These are phyloP conservation scores for Rhinopomastus cyanomelas DNA, from an alignment of 2,113 vertebrate species.

Conservation along the genomic window DNA sequence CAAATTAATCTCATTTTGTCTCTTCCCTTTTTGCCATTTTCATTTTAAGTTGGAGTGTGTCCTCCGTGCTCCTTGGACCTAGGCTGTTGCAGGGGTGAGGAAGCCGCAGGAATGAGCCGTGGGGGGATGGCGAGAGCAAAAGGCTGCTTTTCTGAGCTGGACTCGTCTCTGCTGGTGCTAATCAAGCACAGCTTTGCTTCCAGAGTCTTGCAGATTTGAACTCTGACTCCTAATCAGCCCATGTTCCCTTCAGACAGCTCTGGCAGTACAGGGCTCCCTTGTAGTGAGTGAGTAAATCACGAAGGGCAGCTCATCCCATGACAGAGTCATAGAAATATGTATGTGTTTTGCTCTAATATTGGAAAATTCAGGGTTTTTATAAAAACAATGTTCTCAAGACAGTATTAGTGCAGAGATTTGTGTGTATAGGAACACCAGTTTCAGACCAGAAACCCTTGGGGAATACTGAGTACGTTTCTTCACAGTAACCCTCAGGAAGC, in stretches of 20 bases:
- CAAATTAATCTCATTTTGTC: background rate
- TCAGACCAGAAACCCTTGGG: background rate
- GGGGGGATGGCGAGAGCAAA: background rate
- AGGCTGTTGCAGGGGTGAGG: background rate
- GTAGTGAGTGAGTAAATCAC: background rate
- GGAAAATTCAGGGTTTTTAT: background rate
- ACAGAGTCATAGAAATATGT: background rate
- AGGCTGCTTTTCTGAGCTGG: background rate
- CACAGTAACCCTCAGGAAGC: background rate
- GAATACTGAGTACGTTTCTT: background rate
- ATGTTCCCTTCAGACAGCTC: background rate
- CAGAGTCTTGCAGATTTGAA: background rate
- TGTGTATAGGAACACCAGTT: background rate
- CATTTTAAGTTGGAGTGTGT: background rate
- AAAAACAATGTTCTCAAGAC: background rate
- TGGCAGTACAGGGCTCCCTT: background rate
- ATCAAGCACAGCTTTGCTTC: background rate
- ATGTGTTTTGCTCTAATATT: background rate
- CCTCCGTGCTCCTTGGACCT: rapidly evolving
- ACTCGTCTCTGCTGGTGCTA: background rate
- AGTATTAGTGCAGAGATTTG: background rate
- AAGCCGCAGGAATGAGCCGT: background rate
- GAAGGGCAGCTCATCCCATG: background rate
- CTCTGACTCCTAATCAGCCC: background rate
- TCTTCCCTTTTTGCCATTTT: background rate